Base-by-base conservation (phyloP, 1,140 invertebrate genomes). In the Stenopsyche tienmushanensis region DNA sequence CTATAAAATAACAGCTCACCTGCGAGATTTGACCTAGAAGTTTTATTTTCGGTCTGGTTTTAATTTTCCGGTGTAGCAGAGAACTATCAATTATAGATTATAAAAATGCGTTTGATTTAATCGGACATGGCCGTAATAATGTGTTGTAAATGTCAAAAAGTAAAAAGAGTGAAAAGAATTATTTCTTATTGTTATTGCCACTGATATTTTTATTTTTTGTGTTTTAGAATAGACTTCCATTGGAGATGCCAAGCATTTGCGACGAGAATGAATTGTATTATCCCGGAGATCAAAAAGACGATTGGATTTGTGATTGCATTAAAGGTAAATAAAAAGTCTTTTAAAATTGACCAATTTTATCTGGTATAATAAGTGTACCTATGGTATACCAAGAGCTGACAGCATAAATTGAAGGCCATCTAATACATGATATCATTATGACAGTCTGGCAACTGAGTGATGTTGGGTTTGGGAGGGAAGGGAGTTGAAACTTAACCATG, bases 221-320 rank as follows among this genome's bases (percentile, higher is more conserved):
- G 49, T 72, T 69, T 70, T 71, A 86, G 84, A 78, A 82, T 60
- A 77, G 83, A 9, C 73, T 76, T 49, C 85, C 86, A 10, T 71
- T 88, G 3, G 83, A 76, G 54, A 75, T 80, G 34, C 84, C 85
- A 10, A 76, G 77, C 0, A 75, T 72, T 65, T 89, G 87, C 72
- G 78, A 82, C 9, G 75, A 80, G 47, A 83, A 86, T 69, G 86
- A 89, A 75, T 70, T 86, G 8, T 79, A 82, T 1, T 88, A 88
- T 73, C 84, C 85, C 0, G 85, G 85, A 1, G 81, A 85, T 67
- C 82, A 83, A 57, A 76, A 75, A 59, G 80, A 82, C 44, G 80
- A 84, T 67, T 86, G 85, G 83, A 82, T 87, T 20, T 90, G 88
- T 64, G 88, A 89, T 64, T 90, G 88, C 72, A 82, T 77, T 60